These are phyloP conservation scores for Hyphantria cunea DNA, from an alignment of 1,140 invertebrate species.

Conservation along the genomic window DNA sequence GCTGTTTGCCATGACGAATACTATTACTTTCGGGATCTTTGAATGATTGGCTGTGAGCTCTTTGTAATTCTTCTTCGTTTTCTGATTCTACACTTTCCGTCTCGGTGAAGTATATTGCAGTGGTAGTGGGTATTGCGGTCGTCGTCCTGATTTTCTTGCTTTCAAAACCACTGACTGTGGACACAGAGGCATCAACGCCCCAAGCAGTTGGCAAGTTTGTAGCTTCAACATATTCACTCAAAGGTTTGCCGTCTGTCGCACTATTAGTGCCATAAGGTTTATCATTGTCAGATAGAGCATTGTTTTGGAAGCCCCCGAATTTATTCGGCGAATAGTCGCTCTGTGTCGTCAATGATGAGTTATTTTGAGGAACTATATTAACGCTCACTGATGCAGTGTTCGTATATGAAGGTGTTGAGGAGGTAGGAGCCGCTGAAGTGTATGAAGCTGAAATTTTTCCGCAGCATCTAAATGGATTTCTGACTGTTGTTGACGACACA, in stretches of 20 bases:
- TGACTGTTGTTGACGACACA: conserved; percentile 45
- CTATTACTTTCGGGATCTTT: conserved; percentile 66
- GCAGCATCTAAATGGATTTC: conserved; percentile 71
- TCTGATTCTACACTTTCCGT: conserved; percentile 74
- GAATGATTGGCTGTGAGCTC: conserved; percentile 79
- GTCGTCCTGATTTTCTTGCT: conserved; percentile 68
- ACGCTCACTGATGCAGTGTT: conserved; percentile 72
- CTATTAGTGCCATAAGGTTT: conserved; percentile 61
- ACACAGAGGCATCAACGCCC: conserved; percentile 57
- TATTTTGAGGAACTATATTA: conserved; percentile 50
- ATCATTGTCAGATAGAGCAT: conserved; percentile 52
- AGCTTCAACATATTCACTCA: conserved; percentile 64
- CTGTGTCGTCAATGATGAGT: conserved; percentile 40
- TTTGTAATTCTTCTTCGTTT: conserved; percentile 79
- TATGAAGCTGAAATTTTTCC: conserved; percentile 76
- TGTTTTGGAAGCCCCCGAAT: conserved; percentile 82
- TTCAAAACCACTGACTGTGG: conserved; percentile 58
- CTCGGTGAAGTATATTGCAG: conserved; percentile 61
- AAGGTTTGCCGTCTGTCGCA: conserved; percentile 53
- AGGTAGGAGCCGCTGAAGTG: conserved; percentile 53
- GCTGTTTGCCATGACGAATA: conserved; percentile 72
- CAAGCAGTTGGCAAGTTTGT: conserved; percentile 70
- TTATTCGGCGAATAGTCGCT: conserved; percentile 62
- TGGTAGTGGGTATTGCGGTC: conserved; percentile 46
- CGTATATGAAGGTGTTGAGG: conserved; percentile 51